Evolutionary conservation across 64 coral and sea anemone species (phyloP), one percentile per base, ranked within the genome.

Genomic region (Dendronephthya gigantea): DNA sequence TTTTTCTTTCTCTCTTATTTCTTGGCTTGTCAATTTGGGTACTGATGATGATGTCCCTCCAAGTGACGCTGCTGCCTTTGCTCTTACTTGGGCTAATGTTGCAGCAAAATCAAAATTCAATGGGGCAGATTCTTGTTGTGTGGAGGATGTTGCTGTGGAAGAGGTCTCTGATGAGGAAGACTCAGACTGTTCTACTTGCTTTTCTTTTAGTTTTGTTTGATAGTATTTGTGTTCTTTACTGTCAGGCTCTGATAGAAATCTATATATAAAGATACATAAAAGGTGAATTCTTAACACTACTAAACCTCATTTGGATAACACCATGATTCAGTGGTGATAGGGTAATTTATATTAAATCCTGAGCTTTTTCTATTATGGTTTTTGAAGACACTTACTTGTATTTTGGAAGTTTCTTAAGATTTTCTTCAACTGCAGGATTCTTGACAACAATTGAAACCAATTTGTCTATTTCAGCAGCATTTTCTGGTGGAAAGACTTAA

Each of bases 401-500:
- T 79, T 79, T 79, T 36, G 72, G 72, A 79, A 36, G 30, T 79
- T 39, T 79, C 37, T 79, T 79, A 19, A 79, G 29, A 19, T 79
- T 79, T 79, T 79, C 72, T 39, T 79, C 72, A 19, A 79, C 72
- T 79, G 72, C 32, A 36, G 72, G 72, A 36, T 34, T 39, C 30
- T 79, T 79, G 36, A 16, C 32, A 15, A 79, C 72, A 79, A 79
- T 79, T 9, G 72, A 34, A 12, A 79, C 28, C 25, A 79, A 19
- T 34, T 35, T 79, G 72, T 79, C 72, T 79, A 79, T 79, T 35
- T 79, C 72, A 36, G 72, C 72, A 79, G 72, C 72, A 79, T 79
- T 79, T 29, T 79, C 72, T 79, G 72, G 72, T 79, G 72, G 72
- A 79, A 33, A 79, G 72, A 79, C 72, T 79, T 79, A 79, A 79